These are phyloP conservation scores for Zele albiditarsus DNA, from an alignment of 2,888 invertebrate species.

Conservation along the genomic window DNA sequence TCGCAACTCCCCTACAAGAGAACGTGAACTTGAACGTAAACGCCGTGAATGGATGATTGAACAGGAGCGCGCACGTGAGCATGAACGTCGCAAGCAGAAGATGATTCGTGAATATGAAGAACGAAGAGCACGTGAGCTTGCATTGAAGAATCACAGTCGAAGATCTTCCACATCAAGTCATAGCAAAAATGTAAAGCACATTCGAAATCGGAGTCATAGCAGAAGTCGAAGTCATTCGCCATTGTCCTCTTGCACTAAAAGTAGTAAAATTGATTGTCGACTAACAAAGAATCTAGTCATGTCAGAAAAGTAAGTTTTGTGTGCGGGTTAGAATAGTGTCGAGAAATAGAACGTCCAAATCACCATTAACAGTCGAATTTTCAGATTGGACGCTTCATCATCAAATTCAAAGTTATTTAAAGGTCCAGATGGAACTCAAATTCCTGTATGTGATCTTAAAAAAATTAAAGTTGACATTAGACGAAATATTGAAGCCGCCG, in stretches of 20 bases:
- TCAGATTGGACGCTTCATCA: conserved; percentile 51
- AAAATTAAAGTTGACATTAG: conserved; percentile 59
- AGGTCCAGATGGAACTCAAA: conserved; percentile 56
- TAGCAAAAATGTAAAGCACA: conserved; percentile 32
- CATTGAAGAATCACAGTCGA: conserved; percentile 35
- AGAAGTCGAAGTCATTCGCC: conserved; percentile 34
- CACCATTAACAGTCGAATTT: conserved; percentile 16
- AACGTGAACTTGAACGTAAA: conserved; percentile 49
- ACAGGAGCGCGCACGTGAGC: conserved; percentile 53
- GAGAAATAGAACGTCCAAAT: background rate
- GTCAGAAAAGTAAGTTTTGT: conserved; percentile 50
- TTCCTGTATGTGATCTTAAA: conserved; percentile 52
- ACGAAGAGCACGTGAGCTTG: conserved; percentile 42
- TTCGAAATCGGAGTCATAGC: conserved; percentile 28
- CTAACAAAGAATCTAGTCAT: conserved; percentile 43
- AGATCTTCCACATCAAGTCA: conserved; percentile 45
- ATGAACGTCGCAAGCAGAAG: conserved; percentile 56
- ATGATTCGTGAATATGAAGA: conserved; percentile 57
- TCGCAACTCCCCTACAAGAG: background rate
- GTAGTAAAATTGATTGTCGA: background rate
- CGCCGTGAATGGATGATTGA: conserved; percentile 57
- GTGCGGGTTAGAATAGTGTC: background rate
- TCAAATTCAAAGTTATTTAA: conserved; percentile 54
- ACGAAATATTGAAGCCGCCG: conserved; percentile 50
- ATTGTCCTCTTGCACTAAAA: background rate